Evolutionary conservation across 1,140 invertebrate species (phyloP), one percentile per base, ranked within the genome.

Genomic region (Bombus superbus): DNA sequence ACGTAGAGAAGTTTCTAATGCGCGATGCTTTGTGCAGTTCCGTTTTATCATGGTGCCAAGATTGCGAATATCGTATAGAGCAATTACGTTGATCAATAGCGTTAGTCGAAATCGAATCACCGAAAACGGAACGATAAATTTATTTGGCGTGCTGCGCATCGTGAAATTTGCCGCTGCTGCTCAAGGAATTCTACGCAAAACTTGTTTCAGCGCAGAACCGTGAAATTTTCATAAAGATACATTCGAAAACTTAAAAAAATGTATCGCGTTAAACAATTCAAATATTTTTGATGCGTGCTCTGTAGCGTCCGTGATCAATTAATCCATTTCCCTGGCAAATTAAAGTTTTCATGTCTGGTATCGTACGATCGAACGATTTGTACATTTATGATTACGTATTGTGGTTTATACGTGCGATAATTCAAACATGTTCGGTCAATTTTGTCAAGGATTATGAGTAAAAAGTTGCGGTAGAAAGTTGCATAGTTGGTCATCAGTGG

Each of bases 1-100:
- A 86, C 86, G 83, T 81, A 81, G 76, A 77, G 69, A 90, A 86
- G 74, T 89, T 89, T 77, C 68, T 66, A 53, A 86, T 35, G 78
- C 79, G 64, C 35, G 59, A 66, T 57, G 64, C 44, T 57, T 66
- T 25, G 86, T 57, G 72, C 68, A 75, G 44, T 62, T 40, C 9
- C 28, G 3, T 11, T 38, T 38, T 73, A 88, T 85, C 69, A 85
- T 68, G 47, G 44, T 64, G 32, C 28, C 40, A 38, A 44, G 15
- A 44, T 32, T 40, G 71, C 44, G 86, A 80, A 77, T 79, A 80
- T 59, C 40, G 47, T 22, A 53, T 22, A 53, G 62, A 69, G 78
- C 64, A 86, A 82, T 78, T 77, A 53, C 73, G 83, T 89, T 90
- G 81, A 88, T 91, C 71, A 38, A 59, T 66, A 18, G 18, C 18